Percentiles rank a stretch among this genome's conserved stretches.
phyloP scores from a whole-genome alignment of 2,888 invertebrate genomes.

The Prenolepis imparis region DNA sequence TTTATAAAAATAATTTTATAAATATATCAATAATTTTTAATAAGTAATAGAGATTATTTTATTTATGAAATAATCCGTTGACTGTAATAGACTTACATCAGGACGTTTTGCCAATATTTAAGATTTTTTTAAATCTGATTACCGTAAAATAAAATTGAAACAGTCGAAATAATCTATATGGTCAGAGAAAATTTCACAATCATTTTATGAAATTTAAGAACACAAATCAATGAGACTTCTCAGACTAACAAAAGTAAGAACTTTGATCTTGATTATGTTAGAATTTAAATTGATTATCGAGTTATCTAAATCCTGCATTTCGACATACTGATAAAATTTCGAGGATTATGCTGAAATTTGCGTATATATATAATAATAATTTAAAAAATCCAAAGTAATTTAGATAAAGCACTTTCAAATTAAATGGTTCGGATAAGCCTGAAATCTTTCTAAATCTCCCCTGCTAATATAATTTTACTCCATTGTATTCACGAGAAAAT shows the following conservation, averaged over 20 bases:
- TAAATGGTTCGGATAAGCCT: background rate
- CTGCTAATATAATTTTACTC: background rate
- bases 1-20: conserved; percentile 24
- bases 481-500: background rate
- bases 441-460: conserved; percentile 7
- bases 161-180: background rate
- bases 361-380: background rate
- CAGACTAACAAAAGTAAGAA: background rate
- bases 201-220: background rate
- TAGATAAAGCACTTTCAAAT: background rate
- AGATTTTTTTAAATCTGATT: background rate
- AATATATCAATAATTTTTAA: conserved; percentile 6
- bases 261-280: background rate
- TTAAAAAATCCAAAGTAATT: background rate
- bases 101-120: background rate
- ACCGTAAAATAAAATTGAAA: background rate
- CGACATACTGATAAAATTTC: background rate
- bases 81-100: background rate
- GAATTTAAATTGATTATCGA: background rate
- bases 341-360: background rate
- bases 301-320: background rate
- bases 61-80: background rate
- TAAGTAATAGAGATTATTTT: background rate
- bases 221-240: background rate
- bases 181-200: background rate